These are phyloP conservation scores for Anser brachyrhynchus DNA, from an alignment of 2,113 vertebrate species.

Conservation along the genomic window DNA sequence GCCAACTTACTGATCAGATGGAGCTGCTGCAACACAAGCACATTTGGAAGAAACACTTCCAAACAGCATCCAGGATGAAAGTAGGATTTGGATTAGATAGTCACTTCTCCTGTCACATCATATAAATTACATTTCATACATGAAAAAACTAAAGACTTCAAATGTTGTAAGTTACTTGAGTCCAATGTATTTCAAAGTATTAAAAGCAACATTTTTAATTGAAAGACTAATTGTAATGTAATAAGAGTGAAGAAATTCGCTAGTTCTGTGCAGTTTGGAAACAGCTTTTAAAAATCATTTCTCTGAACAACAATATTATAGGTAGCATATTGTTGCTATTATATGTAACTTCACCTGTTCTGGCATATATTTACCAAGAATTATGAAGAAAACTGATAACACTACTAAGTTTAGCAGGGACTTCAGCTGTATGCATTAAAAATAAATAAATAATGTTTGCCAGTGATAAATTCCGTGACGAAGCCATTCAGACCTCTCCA, in stretches of 20 bases:
- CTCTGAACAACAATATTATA: neutral
- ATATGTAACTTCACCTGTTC: neutral
- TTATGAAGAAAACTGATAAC: neutral
- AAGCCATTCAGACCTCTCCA: neutral
- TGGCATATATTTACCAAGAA: neutral
- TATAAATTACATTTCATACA: neutral
- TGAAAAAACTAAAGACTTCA: neutral
- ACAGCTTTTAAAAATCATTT: neutral
- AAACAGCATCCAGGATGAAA: neutral
- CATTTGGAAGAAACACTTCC: neutral
- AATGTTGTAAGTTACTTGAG: neutral
- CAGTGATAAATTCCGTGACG: neutral
- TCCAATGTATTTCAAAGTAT: neutral
- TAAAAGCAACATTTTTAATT: neutral
- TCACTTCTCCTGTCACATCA: neutral
- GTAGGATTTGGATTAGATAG: neutral
- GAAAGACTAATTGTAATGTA: neutral
- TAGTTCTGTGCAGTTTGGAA: neutral
- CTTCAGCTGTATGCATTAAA: neutral
- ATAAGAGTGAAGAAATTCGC: neutral
- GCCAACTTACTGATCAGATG: neutral
- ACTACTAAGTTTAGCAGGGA: neutral
- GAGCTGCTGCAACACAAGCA: neutral
- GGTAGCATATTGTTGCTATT: neutral
- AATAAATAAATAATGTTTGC: neutral